Base-by-base conservation (phyloP, 2,113 vertebrate genomes). In the Ophthalmolycus amberensis region DNA sequence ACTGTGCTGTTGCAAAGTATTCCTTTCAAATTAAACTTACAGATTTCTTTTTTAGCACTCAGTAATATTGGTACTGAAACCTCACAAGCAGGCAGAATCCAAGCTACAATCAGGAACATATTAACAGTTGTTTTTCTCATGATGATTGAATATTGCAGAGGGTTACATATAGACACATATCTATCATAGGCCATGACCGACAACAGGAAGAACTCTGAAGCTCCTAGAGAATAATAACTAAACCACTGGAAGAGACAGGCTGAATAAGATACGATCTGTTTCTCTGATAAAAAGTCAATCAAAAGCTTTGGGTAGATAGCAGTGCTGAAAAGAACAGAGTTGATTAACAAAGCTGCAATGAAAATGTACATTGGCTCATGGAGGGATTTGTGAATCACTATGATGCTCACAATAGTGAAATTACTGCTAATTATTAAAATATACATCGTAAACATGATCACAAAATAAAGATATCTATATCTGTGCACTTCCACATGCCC, bases 171-270 rank as follows among this genome's bases (percentile, higher is more conserved):
- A 34, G 63, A 84, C 37, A 84, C 76, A 46, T 79, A 84, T n/a
- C 82, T 68, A 37, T 84, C 82, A 50, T 72, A 84, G 3, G 82
- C 18, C 82, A 84, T 84, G 22, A 4, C 64, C 54, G 27, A 9
- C 64, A 63, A 48, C 50, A 62, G 44, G 1, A 56, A 15, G 25
- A 54, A 78, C 0, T 83, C 81, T 50, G 75, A 54, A 60, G 29
- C 3, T 0, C 6, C 1, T n/a, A 68, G 22, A 58, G 11, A n/a
- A 6, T 85, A 85, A 37, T 6, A 75, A 9, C 40, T 0, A 48
- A 50, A 75, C 8, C 3, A 32, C 2, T 84, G 77, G 32, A 65
- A 59, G 5, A 84, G n/a, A 58, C 82, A 84, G 1, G 59, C 54
- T 56, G 58, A 7, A 59, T 72, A 44, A 2, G 63, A 67, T 12